These are phyloP conservation scores for Caenorhabditis becei DNA, from an alignment of 2,888 invertebrate species.

Conservation along the genomic window DNA sequence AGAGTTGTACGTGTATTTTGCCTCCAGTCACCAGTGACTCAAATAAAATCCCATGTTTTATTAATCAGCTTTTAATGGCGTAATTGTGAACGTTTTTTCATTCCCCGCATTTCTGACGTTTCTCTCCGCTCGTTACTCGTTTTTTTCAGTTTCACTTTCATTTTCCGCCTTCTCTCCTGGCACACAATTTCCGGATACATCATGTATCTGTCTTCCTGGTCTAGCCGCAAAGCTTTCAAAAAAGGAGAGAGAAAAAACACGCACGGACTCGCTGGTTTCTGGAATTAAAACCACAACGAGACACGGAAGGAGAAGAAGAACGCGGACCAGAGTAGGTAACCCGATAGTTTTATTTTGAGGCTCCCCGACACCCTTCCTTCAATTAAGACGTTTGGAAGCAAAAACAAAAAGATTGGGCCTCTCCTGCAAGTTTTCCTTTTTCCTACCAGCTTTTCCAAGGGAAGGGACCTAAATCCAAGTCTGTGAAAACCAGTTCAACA, in stretches of 20 bases:
- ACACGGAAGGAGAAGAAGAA: constrained; percentile 31
- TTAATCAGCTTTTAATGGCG: constrained; percentile 45
- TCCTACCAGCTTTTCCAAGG: too few species aligned
- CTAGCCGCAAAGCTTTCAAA: constrained; percentile 4
- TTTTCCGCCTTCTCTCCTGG: constrained; percentile 5
- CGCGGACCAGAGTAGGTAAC: constrained; percentile 39
- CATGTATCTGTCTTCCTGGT: constrained; percentile 47
- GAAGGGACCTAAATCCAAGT: neutral
- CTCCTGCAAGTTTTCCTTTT: neutral
- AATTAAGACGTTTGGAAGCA: constrained; percentile 49
- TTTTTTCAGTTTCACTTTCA: neutral
- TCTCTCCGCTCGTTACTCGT: constrained; percentile 1
- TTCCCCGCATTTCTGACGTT: too few species aligned
- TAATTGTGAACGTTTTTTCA: constrained; percentile 47
- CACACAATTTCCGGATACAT: constrained; percentile 32
- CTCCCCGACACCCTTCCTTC: constrained; percentile 45
- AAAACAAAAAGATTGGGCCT: constrained; percentile 51
- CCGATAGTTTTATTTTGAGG: constrained; percentile 58
- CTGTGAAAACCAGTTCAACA: too few species aligned
- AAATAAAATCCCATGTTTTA: constrained; percentile 36
- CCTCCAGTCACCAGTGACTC: constrained; percentile 21
- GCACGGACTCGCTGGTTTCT: constrained; percentile 22
- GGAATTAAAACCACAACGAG: constrained; percentile 30
- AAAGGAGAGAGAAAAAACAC: constrained; percentile 11
- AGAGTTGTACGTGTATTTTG: constrained; percentile 35